Evolutionary conservation across 2,888 invertebrate genomes (phyloP).

Genomic region (Lepidochitona cinerea): DNA sequence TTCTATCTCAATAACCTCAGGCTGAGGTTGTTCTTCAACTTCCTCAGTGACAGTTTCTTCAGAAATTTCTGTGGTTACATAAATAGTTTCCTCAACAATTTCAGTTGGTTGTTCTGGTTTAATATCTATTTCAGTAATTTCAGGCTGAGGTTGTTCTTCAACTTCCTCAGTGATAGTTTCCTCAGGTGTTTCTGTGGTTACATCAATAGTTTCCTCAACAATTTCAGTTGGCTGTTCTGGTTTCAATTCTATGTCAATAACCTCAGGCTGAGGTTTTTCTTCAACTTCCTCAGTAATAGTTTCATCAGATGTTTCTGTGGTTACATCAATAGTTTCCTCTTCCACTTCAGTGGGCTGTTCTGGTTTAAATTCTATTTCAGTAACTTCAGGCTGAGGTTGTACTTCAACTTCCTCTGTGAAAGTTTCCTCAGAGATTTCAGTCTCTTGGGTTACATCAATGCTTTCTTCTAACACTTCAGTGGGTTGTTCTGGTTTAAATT

Average conservation of each 20-base stretch:
- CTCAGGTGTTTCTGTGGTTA: too few species aligned
- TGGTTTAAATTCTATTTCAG: background rate
- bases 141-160: background rate
- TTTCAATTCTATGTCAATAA: background rate
- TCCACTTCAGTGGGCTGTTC: background rate
- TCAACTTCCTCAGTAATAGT: background rate
- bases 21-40: background rate
- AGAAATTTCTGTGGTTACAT: background rate
- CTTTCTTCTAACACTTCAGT: too few species aligned
- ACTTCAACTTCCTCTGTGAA: background rate
- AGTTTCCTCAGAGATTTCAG: slow-evolving; percentile 16
- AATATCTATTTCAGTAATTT: background rate
- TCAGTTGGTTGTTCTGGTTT: background rate
- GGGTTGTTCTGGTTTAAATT: background rate
- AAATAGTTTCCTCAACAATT: background rate
- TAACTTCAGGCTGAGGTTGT: background rate
- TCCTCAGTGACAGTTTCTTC: background rate
- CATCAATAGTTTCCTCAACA: too few species aligned
- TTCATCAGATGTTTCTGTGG: background rate
- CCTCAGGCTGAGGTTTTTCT: background rate
- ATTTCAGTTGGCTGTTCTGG: too few species aligned
- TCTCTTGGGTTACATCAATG: slow-evolving; percentile 21
- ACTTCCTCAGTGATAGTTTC: background rate
- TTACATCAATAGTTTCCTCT: background rate
- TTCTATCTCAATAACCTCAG: background rate